Percentiles rank a stretch among this genome's conserved stretches.
These are phyloP conservation scores for Catharus fuscescens DNA, from an alignment of 2,113 vertebrate genomes.

Conservation along the genomic window DNA sequence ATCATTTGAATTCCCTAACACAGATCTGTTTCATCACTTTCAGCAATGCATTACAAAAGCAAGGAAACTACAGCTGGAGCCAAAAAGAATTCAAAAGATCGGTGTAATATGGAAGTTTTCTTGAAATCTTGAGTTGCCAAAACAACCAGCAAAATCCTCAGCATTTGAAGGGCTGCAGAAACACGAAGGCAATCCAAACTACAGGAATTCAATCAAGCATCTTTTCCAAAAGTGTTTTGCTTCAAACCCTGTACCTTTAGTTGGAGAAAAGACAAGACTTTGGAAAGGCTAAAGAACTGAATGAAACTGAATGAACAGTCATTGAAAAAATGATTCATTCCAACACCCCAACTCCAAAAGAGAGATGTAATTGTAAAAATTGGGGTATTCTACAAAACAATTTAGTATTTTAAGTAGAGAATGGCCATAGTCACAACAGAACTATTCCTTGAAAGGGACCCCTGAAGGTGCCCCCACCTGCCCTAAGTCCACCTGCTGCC, in stretches of 20 bases:
- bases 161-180: not conserved
- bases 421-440: not conserved
- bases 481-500: not conserved
- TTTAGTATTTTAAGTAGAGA: not conserved
- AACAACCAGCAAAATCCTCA: not conserved
- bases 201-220: not conserved
- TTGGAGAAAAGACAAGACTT: not conserved
- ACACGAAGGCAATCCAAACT: not conserved
- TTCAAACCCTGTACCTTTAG: not conserved
- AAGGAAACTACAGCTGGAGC: not conserved
- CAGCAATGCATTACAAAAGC: not conserved
- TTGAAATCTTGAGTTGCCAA: not conserved
- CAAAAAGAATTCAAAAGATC: not conserved
- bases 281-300: not conserved
- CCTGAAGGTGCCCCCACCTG: not conserved
- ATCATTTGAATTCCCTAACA: not conserved
- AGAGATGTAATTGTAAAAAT: fast-evolving
- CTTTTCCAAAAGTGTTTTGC: not conserved
- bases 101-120: not conserved
- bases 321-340: not conserved
- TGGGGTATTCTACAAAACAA: not conserved
- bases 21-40: not conserved
- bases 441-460: not conserved
- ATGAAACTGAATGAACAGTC: not conserved
- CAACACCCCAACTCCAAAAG: not conserved